Conservation (phyloP, 2,113 vertebrate genomes). For the Neotoma lepida region DNA sequence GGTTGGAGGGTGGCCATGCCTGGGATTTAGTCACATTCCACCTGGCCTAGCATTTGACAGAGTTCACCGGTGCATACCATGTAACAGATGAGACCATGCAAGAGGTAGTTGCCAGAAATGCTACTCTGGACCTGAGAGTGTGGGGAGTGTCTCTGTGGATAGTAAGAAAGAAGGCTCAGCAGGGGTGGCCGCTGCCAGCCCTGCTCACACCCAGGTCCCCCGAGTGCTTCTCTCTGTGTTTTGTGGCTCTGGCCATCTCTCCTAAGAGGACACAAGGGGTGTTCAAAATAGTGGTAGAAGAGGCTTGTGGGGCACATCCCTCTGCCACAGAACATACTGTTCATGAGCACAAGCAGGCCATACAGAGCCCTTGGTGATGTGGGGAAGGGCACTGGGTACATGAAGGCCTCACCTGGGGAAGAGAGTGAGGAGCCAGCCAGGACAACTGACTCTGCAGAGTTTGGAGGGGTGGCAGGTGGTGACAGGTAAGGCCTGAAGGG, state of each 20-base stretch:
- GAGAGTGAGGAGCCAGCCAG: neutral
- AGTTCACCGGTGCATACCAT: neutral
- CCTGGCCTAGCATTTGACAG: neutral
- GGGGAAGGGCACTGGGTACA: neutral
- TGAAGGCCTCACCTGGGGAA: neutral
- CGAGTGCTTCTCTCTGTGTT: neutral
- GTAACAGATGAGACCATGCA: neutral
- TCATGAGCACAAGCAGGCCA: no score
- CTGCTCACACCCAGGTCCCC: neutral
- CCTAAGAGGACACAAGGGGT: neutral
- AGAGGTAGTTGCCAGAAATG: neutral
- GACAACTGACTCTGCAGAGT: neutral
- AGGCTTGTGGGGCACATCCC: neutral
- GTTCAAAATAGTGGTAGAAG: neutral
- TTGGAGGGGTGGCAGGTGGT: neutral
- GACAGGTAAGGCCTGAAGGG: neutral
- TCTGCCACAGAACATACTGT: neutral
- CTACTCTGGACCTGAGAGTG: neutral
- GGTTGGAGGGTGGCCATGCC: neutral
- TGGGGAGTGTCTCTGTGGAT: neutral
- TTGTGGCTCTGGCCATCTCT: neutral
- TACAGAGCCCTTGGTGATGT: neutral
- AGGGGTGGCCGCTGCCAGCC: neutral
- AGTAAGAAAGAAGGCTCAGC: neutral
- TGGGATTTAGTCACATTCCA: no score